Conservation (phyloP, 2,797 vertebrate genomes). For the Gadopsis marmoratus region DNA sequence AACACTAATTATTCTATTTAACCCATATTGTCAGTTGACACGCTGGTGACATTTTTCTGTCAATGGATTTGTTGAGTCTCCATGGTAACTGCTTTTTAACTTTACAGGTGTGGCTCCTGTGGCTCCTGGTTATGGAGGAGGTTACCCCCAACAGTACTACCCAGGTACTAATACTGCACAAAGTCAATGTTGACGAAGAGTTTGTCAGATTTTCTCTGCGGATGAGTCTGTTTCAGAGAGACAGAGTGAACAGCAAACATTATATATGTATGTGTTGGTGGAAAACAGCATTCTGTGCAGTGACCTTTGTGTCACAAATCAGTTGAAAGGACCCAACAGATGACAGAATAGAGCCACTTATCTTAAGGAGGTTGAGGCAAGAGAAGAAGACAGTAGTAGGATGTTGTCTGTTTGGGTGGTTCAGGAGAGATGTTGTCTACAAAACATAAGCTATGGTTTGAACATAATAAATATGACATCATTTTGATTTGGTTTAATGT, state of each 20-base stretch:
- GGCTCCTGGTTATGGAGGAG: constrained; percentile 77
- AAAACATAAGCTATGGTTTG: not conserved
- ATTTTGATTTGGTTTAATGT: not conserved
- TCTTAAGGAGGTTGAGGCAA: constrained; percentile 25
- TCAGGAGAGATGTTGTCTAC: not conserved
- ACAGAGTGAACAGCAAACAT: not conserved
- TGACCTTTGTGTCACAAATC: constrained; percentile 58
- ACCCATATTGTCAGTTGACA: not conserved
- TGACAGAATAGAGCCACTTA: constrained; percentile 35
- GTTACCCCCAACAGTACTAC: constrained; percentile 80
- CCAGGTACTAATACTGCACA: constrained; percentile 70
- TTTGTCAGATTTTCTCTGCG: not conserved
- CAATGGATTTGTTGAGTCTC: not conserved
- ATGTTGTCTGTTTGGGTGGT: not conserved
- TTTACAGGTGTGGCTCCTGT: constrained; percentile 54
- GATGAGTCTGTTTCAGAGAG: not conserved
- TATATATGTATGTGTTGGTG: not conserved
- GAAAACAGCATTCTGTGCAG: constrained; percentile 1
- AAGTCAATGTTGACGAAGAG: not conserved
- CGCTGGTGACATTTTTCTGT: not conserved
- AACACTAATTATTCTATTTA: too few relatives aligned
- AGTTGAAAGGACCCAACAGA: constrained; percentile 25
- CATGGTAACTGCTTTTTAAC: constrained; percentile 28
- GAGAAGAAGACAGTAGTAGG: not conserved
- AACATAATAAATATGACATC: not conserved